Evolutionary conservation across 2,113 vertebrate species (phyloP).

Genomic region (Calyptommatus sinebrachiatus): DNA sequence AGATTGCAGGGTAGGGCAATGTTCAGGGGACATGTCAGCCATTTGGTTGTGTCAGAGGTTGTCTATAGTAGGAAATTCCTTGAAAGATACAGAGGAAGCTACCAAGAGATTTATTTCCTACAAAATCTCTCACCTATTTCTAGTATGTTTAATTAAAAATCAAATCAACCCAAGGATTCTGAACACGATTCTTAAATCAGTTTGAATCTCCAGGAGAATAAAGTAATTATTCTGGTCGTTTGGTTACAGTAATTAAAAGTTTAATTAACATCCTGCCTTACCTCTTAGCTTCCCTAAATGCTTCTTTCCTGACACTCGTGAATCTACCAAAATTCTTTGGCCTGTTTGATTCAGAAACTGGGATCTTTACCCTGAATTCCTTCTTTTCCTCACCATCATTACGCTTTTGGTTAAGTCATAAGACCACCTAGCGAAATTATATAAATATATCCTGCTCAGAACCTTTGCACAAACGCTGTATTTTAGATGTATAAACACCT

Average conservation of each 20-base stretch:
- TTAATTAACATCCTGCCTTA: slow-evolving; percentile 71
- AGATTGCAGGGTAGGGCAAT: too few relatives aligned
- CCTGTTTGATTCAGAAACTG: slow-evolving; percentile 25
- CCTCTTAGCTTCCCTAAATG: slow-evolving; percentile 57
- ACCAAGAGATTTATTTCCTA: neutral
- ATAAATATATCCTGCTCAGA: neutral
- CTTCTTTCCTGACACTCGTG: slow-evolving; percentile 12
- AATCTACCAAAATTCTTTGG: slow-evolving; percentile 2
- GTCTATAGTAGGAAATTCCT: neutral
- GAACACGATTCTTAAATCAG: slow-evolving; percentile 67
- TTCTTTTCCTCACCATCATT: neutral
- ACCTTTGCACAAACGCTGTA: neutral
- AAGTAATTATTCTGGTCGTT: slow-evolving; percentile 71
- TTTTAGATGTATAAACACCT: neutral
- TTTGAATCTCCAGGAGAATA: slow-evolving; percentile 66
- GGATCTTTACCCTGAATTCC: neutral
- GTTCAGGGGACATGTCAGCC: too few relatives aligned
- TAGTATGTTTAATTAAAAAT: slow-evolving; percentile 65
- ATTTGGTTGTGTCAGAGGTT: neutral
- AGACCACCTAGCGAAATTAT: neutral
- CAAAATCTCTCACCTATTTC: slow-evolving; percentile 22
- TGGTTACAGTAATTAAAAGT: slow-evolving; percentile 74
- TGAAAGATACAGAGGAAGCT: neutral
- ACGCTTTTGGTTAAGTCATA: neutral
- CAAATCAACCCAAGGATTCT: slow-evolving; percentile 54